Conservation (phyloP, 2,797 vertebrate genomes). For the Pseudochirops cupreus region DNA sequence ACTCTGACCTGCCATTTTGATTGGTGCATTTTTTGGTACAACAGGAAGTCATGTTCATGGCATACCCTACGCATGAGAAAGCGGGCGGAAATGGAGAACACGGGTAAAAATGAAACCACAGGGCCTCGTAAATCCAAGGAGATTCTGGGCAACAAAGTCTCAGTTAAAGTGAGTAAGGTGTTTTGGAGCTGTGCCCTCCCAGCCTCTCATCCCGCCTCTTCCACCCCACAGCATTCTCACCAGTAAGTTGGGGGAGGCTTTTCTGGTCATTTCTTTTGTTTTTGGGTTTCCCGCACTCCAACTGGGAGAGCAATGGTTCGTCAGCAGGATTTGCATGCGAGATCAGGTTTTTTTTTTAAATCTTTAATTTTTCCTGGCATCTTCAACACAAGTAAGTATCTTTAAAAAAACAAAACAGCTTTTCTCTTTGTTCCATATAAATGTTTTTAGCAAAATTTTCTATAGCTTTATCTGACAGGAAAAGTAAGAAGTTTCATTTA, state of each 20-base stretch:
- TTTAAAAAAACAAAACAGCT: slow-evolving; percentile 52
- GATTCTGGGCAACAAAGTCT: slow-evolving; percentile 93
- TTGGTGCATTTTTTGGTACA: slow-evolving; percentile 93
- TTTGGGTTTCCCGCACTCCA: slow-evolving; percentile 28
- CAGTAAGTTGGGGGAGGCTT: slow-evolving; percentile 79
- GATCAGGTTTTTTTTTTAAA: slow-evolving; percentile 82
- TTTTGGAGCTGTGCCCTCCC: slow-evolving; percentile 57
- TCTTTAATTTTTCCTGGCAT: slow-evolving; percentile 84
- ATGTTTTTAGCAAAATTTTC: slow-evolving; percentile 74
- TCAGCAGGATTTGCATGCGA: slow-evolving; percentile 86
- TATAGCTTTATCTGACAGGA: slow-evolving; percentile 67
- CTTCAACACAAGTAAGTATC: slow-evolving; percentile 85
- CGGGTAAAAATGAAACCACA: slow-evolving; percentile 91
- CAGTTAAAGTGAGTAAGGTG: slow-evolving; percentile 94
- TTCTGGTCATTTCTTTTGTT: not conserved
- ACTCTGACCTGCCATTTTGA: slow-evolving; percentile 88
- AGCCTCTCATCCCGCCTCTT: slow-evolving; percentile 57
- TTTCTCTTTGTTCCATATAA: slow-evolving; percentile 59
- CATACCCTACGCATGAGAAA: slow-evolving; percentile 99
- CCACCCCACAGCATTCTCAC: slow-evolving; percentile 80
- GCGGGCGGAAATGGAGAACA: slow-evolving; percentile 93
- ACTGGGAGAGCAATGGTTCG: slow-evolving; percentile 71
- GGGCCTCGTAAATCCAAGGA: slow-evolving; percentile 94
- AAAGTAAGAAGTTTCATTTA: slow-evolving; percentile 64
- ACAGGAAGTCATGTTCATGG: slow-evolving; percentile 99